These are phyloP conservation scores for Passer domesticus DNA, from an alignment of 2,113 vertebrate species.

Conservation along the genomic window DNA sequence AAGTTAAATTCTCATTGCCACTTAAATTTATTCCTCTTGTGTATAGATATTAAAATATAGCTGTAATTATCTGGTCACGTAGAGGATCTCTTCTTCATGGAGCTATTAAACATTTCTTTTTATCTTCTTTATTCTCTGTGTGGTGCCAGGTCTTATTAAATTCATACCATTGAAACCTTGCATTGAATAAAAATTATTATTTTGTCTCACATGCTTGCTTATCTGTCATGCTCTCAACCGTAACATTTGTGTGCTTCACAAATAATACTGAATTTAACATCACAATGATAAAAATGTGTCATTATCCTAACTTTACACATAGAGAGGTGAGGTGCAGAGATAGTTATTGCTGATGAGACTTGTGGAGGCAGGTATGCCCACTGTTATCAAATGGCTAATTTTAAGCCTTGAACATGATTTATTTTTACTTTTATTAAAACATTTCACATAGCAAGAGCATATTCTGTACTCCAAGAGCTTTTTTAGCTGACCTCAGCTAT, in stretches of 20 bases:
- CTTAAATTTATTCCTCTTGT: not conserved
- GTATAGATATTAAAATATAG: not conserved
- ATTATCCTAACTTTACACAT: not conserved
- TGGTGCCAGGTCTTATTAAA: constrained; percentile 36
- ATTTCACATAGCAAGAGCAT: not conserved
- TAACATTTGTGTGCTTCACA: constrained; percentile 8
- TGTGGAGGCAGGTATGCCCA: not conserved
- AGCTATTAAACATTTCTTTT: constrained; percentile 38
- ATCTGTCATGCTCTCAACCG: not conserved
- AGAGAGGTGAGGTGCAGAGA: not conserved
- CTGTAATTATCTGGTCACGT: constrained; percentile 29
- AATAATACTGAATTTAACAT: constrained; percentile 30
- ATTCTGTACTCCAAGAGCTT: not conserved
- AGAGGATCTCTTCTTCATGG: not conserved
- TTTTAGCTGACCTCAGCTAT: not conserved
- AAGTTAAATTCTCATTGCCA: not conserved
- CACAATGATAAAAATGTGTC: constrained; percentile 1
- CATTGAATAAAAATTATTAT: constrained; percentile 45
- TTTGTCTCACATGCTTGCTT: constrained; percentile 34
- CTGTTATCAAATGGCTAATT: not conserved
- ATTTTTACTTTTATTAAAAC: not conserved
- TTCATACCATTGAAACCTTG: constrained; percentile 17
- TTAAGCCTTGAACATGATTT: not conserved
- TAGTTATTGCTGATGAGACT: not conserved
- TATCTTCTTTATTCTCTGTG: constrained; percentile 14